Base-by-base conservation (phyloP, 2,797 vertebrate species). In the Paedocypris micromegethes region DNA sequence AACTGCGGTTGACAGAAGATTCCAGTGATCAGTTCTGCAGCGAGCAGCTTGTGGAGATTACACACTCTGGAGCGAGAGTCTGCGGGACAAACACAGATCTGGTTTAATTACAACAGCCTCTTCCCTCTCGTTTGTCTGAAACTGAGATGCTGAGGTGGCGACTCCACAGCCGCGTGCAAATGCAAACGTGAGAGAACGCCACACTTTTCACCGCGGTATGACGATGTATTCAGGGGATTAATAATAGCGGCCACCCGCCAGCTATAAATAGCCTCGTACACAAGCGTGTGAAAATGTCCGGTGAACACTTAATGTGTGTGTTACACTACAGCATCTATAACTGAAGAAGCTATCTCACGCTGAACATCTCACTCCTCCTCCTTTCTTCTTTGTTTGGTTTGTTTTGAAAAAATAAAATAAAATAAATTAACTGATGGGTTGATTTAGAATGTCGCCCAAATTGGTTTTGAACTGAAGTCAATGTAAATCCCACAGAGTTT, bases 151-250 rank as follows among this genome's bases (percentile, higher is more conserved):
- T 76, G 69, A 76, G 58, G 58, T 69, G 7, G 68, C 58, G 5
- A 9, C 64, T 66, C 58, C 58, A 56, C 72, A 74, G 74, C 70
- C 66, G 73, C 75, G 57, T 64, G 69, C 74, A 74, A 74, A 69
- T 64, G 66, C 62, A 74, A 66, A 74, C 72, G 45, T 60, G 59
- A 70, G 63, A 47, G 47, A 57, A 54, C 1, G 48, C 5, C 37
- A 64, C 58, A 57, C 68, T 63, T 64, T 70, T 70, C 8, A 23
- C 53, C 52, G 60, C 51, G 68, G 63, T 70, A 63, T 70, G 57
- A 64, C 53, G 53, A 64, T 46, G 60, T 70, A 70, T 70, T 70
- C 68, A 70, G 54, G 46, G 60, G 64, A 70, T 64, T 70, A 70
- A 70, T 70, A 70, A 70, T 56, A 58, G 60, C 59, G 53, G 58